phyloP scores from a whole-genome alignment of 2,113 vertebrate genomes.

The Campylorhamphus procurvoides region DNA sequence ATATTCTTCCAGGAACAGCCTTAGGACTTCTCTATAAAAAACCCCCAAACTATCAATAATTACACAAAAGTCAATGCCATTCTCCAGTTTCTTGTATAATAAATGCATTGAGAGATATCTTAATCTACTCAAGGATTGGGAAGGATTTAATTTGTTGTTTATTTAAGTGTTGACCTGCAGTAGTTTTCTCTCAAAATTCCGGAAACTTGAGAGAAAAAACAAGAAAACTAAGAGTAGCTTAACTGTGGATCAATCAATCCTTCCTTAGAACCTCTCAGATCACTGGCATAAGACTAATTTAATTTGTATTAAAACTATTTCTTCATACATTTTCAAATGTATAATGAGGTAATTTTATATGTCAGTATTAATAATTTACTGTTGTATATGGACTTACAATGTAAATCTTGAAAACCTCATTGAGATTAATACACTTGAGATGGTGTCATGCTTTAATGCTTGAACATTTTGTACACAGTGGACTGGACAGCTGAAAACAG shows the following conservation, averaged over 20 bases:
- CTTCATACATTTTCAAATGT: background rate
- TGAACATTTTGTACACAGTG: background rate
- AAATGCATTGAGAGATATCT: background rate
- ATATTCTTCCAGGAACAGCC: constrained; percentile 23
- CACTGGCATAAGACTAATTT: background rate
- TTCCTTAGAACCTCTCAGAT: background rate
- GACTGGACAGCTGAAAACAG: background rate
- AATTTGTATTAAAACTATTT: background rate
- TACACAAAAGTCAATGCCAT: background rate
- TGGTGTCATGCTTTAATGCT: background rate
- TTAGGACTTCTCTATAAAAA: background rate
- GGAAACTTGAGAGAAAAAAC: background rate
- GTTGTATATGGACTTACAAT: background rate
- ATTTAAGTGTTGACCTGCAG: background rate
- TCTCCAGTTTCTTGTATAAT: background rate
- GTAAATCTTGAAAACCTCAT: background rate
- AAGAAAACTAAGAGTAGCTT: background rate
- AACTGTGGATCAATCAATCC: background rate
- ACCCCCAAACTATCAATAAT: background rate
- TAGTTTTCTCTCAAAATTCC: background rate
- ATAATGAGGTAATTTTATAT: background rate
- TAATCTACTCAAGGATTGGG: background rate
- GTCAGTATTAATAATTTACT: background rate
- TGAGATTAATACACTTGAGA: background rate
- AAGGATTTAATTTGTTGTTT: background rate